A percentile compares a stretch with the other conserved stretches of the same genome.
Conservation (phyloP, 2,888 invertebrate species). For the Sminthurides aquaticus region DNA sequence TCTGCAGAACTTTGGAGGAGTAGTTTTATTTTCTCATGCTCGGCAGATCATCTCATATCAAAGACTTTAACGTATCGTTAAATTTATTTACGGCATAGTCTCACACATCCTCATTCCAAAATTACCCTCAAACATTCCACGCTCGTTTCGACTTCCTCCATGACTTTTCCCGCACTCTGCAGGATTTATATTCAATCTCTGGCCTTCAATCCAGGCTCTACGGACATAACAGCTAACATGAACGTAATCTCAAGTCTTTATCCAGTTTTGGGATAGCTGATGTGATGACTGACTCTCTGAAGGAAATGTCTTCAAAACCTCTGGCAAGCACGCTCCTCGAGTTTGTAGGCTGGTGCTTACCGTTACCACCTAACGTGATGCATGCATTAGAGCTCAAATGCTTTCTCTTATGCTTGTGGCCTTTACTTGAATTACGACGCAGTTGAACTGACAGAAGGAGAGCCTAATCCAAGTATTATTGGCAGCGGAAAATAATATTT, state of each 20-base stretch:
- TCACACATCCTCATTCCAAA: neutral
- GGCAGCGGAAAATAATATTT: neutral
- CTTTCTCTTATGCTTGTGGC: neutral
- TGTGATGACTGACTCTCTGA: too few relatives aligned
- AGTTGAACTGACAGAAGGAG: neutral
- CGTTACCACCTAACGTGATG: too few relatives aligned
- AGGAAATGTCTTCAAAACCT: too few relatives aligned
- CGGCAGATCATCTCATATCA: conserved; percentile 18
- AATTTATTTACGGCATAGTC: neutral
- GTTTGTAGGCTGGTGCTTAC: too few relatives aligned
- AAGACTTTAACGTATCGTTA: neutral
- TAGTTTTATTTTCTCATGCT: too few relatives aligned
- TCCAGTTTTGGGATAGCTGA: neutral
- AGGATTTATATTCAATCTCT: too few relatives aligned
- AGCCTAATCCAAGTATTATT: neutral
- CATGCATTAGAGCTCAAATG: too few relatives aligned
- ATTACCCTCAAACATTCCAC: too few relatives aligned
- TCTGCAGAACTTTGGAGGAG: too few relatives aligned
- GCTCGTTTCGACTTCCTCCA: too few relatives aligned
- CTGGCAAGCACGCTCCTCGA: too few relatives aligned
- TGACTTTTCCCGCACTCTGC: too few relatives aligned
- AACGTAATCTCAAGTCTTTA: neutral
- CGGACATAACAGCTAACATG: neutral
- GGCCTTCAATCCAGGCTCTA: neutral
- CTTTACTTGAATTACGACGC: neutral